A percentile compares a stretch with the other conserved stretches of the same genome.
Evolutionary conservation across 1,140 invertebrate species (phyloP).

Genomic region (Aphelenchoides fujianensis): DNA sequence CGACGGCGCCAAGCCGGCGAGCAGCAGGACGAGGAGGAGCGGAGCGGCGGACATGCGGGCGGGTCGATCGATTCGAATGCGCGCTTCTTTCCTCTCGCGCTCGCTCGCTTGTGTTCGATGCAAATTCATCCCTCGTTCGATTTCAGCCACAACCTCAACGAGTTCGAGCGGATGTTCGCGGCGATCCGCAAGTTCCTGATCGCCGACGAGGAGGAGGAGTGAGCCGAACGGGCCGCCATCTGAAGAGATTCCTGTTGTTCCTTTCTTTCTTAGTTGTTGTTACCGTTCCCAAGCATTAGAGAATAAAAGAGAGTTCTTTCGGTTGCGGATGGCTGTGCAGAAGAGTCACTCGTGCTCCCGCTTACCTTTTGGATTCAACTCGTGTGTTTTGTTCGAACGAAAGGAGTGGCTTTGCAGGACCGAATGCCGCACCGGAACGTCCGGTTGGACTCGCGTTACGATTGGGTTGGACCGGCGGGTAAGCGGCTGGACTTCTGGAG

Average conservation of each 20-base stretch:
- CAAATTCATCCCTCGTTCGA: background rate
- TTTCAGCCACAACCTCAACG: constrained; percentile 56
- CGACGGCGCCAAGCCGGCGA: background rate
- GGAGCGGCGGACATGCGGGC: background rate
- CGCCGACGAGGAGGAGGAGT: background rate
- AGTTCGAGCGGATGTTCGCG: constrained; percentile 53
- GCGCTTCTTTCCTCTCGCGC: background rate
- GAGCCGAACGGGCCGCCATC: too few relatives aligned
- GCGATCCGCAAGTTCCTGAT: constrained; percentile 32
- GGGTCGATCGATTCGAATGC: background rate
- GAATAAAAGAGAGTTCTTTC: background rate
- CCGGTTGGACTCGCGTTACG: constrained; percentile 49
- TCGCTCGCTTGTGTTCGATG: background rate
- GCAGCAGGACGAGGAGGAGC: background rate
- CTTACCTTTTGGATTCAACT: too few relatives aligned
- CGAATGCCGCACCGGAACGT: constrained; percentile 21
- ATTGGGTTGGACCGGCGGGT: constrained; percentile 59
- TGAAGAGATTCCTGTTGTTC: too few relatives aligned
- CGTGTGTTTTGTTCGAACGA: too few relatives aligned
- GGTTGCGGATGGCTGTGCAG: background rate
- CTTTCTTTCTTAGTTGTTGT: too few relatives aligned
- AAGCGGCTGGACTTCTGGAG: too few relatives aligned
- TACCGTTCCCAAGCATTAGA: too few relatives aligned
- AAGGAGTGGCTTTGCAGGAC: too few relatives aligned
- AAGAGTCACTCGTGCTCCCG: background rate